Evolutionary conservation across 2,797 vertebrate genomes (phyloP), one percentile per base, ranked within the genome.

Genomic region (Myotis findleyi): DNA sequence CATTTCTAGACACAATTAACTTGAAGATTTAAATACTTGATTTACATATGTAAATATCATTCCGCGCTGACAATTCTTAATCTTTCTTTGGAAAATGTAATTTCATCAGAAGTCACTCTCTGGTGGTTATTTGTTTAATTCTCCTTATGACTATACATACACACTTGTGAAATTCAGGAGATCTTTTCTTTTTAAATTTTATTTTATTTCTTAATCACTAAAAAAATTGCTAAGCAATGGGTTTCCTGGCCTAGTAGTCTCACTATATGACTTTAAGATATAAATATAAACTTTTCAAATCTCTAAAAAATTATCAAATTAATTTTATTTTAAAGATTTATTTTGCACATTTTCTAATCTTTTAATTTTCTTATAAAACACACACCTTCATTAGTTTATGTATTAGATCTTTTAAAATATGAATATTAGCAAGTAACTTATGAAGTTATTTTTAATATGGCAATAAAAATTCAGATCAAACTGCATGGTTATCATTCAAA

Each of bases 1-100:
- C 95, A 97, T 97, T 97, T 97, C 94, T 96, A 97, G 95, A 94
- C 85, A 97, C 94, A 96, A 97, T 97, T 97, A 97, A 96, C 94
- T 96, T 96, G 96, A 94, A 97, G 93, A 94, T 97, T 97, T 75
- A 81, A 96, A 96, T 94, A 93, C 91, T 93, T 97, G 94, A 97
- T 97, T 97, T 96, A 94, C 96, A 97, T 97, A 95, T 86, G 93
- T 96, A 97, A 97, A 96, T 97, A 97, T 89, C 96, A 97, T 94
- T 87, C 85, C 53, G 36, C 49, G 86, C 73, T 96, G 91, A 92
- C 96, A 96, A 96, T 95, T 97, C 91, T 90, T 93, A 95, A 90
- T 90, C 94, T 96, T 92, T 36, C 82, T 86, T 77, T 91, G 81
- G 87, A 94, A 96, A 95, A 94, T 95, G 62, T 91, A 87, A 90